These are phyloP conservation scores for Physeter macrocephalus DNA, from an alignment of 2,113 vertebrate species.

Conservation along the genomic window DNA sequence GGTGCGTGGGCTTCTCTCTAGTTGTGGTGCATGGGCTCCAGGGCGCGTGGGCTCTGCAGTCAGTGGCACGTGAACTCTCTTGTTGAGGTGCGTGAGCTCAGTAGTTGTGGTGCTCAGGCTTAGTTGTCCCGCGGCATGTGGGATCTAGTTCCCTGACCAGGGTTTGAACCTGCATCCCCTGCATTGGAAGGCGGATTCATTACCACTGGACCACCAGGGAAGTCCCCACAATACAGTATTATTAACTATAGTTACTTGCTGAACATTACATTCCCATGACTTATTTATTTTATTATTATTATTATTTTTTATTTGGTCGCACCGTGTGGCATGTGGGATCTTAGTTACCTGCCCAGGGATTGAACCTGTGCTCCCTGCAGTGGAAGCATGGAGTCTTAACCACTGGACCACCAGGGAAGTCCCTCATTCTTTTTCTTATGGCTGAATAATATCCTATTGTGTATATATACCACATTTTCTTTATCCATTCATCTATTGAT, in stretches of 20 bases:
- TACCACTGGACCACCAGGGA: neutral
- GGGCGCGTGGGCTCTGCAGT: no score
- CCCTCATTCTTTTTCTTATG: neutral
- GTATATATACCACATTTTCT: neutral
- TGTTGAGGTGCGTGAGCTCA: no score
- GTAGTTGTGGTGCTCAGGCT: no score
- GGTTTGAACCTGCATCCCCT: neutral
- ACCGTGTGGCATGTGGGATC: neutral
- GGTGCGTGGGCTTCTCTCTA: no score
- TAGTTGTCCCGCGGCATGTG: rapidly evolving
- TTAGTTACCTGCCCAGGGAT: neutral
- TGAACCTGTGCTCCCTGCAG: neutral
- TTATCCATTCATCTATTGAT: neutral
- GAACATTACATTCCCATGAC: no score
- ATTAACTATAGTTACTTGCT: no score
- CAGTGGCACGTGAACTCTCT: no score
- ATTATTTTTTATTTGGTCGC: neutral
- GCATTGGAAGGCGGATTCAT: neutral
- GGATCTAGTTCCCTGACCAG: neutral
- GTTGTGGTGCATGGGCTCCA: no score
- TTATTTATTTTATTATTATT: no score
- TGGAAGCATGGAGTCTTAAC: neutral
- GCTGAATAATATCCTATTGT: neutral
- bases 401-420: neutral
- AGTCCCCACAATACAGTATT: neutral